Evolutionary conservation across 1,140 invertebrate genomes (phyloP), one percentile per base, ranked within the genome.

Genomic region (Phthorimaea operculella): DNA sequence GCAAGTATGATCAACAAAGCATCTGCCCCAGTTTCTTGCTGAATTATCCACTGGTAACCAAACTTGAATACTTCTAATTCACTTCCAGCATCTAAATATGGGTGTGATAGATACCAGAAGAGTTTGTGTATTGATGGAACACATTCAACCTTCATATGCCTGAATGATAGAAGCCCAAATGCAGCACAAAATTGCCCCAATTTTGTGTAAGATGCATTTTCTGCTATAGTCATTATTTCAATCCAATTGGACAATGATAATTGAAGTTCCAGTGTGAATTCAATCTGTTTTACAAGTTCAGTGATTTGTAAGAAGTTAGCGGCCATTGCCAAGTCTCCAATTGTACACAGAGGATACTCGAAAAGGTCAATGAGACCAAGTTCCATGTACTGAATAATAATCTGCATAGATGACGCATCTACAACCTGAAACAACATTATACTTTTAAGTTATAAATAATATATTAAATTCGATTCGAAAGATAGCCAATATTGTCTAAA

Each of bases 51-150:
- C n/a, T 75, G 17, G 10, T 68, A 57, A n/a, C 81, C 81, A 66
- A 84, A 79, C 49, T 73, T 70, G 52, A 82, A 84, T 1, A 79
- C 73, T 21, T 74, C 60, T 44, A 73, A 54, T 64, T 84, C 81
- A 66, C 52, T 69, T 8, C 63, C 57, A n/a, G 64, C 51, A 63
- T 76, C 66, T 54, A 82, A 68, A 54, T 76, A 77, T 50, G 79
- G 74, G 55, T 84, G 79, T 16, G 79, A 81, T 8, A 84, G 60
- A 52, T 84, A 84, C 81, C 81, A 84, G 17, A 68, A 64, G 0
- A 84, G 60, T 55, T 68, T 77, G 8, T 72, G 52, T 50, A 84
- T 62, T 51, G 66, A 62, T 45, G 70, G 60, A 39, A 83, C 65
- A 48, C 71, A 66, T 33, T 76, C 67, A 54, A 68, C 58, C 50